Evolutionary conservation across 1,140 invertebrate genomes (phyloP).

Genomic region (Cydia pomonella): DNA sequence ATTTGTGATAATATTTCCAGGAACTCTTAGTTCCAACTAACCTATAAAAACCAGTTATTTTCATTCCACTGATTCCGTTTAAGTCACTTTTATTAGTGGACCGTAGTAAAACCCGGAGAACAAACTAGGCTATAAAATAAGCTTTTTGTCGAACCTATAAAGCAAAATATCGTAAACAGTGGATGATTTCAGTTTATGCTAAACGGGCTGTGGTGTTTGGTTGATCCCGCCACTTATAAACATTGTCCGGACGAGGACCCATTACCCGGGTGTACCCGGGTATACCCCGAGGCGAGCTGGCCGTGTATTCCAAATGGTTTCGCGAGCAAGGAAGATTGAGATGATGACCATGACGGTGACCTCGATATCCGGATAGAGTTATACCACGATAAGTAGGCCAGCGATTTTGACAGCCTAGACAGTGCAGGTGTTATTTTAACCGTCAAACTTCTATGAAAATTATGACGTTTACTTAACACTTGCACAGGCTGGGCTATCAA

Average conservation of each 20-base stretch:
- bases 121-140: conserved; percentile 1
- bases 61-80: not conserved
- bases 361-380: too few species aligned
- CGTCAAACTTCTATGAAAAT: too few species aligned
- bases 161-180: conserved; percentile 39
- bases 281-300: not conserved
- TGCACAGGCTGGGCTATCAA: too few species aligned
- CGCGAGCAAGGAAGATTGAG: not conserved
- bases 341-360: too few species aligned
- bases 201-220: conserved; percentile 60
- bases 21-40: not conserved
- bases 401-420: too few species aligned
- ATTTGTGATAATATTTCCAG: not conserved
- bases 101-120: conserved; percentile 11
- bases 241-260: conserved; percentile 49
- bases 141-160: conserved; percentile 15
- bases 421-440: too few species aligned
- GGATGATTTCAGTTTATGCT: conserved; percentile 64
- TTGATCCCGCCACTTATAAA: conserved; percentile 58
- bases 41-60: conserved; percentile 5
- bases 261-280: conserved; percentile 37
- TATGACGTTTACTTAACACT: too few species aligned
- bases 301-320: not conserved
- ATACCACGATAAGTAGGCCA: too few species aligned
- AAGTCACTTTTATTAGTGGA: not conserved